These are phyloP conservation scores for Nycticebus coucang DNA, from an alignment of 2,113 vertebrate genomes.

Conservation along the genomic window DNA sequence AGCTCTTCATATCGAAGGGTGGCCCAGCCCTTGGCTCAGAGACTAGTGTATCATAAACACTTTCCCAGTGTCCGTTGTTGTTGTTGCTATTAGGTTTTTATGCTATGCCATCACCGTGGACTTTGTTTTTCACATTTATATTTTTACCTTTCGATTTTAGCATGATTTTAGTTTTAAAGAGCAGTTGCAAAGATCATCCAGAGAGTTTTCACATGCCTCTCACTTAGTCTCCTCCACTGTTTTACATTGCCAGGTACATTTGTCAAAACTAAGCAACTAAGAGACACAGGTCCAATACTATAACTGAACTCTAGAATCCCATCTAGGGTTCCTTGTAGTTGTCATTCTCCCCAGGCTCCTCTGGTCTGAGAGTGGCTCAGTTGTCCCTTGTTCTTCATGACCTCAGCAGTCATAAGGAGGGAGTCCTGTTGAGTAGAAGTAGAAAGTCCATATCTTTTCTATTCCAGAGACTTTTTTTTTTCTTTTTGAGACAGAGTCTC, in stretches of 20 bases:
- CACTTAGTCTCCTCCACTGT: not conserved
- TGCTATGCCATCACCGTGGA: not conserved
- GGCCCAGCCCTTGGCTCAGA: not conserved
- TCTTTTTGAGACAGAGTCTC: too few species aligned
- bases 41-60: accelerated
- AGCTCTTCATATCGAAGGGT: not conserved
- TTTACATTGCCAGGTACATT: not conserved
- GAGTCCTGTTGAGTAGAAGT: not conserved
- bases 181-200: not conserved
- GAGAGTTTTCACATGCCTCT: not conserved
- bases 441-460: not conserved
- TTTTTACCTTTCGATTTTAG: not conserved
- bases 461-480: not conserved
- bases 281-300: not conserved
- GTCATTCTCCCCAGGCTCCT: not conserved
- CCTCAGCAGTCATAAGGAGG: not conserved
- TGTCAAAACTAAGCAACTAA: not conserved
- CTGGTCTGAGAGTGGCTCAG: not conserved
- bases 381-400: slow-evolving; percentile 6
- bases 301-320: not conserved
- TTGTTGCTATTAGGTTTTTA: not conserved
- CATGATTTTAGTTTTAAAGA: slow-evolving; percentile 13
- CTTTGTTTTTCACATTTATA: not conserved
- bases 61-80: not conserved
- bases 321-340: not conserved